Percentiles rank a stretch among this genome's conserved stretches.
phyloP scores from a whole-genome alignment of 2,113 vertebrate species.

The Gadus chalcogrammus region DNA sequence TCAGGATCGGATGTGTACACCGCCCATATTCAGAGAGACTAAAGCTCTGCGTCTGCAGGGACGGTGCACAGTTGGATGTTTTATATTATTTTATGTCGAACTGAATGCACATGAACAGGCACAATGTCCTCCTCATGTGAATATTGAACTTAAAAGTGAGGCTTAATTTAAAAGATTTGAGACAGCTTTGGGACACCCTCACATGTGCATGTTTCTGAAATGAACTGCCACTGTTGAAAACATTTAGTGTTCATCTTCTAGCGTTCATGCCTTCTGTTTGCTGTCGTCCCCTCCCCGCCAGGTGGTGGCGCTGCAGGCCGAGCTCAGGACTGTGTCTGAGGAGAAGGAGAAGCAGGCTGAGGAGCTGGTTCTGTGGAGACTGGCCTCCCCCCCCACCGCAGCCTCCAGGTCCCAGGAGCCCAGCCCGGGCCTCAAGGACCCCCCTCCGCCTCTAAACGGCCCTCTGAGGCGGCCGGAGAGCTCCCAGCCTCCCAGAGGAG shows the following conservation, averaged over 20 bases:
- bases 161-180: too few species aligned
- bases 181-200: too few species aligned
- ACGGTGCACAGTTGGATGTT: too few species aligned
- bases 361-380: constrained; percentile 69
- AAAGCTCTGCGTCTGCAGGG: too few species aligned
- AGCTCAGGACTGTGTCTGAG: constrained; percentile 49
- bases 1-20: too few species aligned
- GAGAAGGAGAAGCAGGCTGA: constrained; percentile 61
- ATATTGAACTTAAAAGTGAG: too few species aligned
- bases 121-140: too few species aligned
- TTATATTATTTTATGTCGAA: too few species aligned
- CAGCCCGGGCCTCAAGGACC: background rate
- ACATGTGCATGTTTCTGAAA: too few species aligned
- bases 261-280: constrained; percentile 19
- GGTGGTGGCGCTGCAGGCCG: constrained; percentile 63
- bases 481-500: background rate
- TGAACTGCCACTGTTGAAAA: too few species aligned
- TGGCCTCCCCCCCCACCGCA: constrained; percentile 42
- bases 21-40: too few species aligned
- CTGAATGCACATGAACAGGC: too few species aligned
- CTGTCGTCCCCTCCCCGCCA: constrained; percentile 32
- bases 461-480: background rate
- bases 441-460: background rate
- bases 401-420: constrained; percentile 20
- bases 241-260: background rate